Evolutionary conservation across 1,140 invertebrate genomes (phyloP).

Genomic region (Elysia chlorotica): DNA sequence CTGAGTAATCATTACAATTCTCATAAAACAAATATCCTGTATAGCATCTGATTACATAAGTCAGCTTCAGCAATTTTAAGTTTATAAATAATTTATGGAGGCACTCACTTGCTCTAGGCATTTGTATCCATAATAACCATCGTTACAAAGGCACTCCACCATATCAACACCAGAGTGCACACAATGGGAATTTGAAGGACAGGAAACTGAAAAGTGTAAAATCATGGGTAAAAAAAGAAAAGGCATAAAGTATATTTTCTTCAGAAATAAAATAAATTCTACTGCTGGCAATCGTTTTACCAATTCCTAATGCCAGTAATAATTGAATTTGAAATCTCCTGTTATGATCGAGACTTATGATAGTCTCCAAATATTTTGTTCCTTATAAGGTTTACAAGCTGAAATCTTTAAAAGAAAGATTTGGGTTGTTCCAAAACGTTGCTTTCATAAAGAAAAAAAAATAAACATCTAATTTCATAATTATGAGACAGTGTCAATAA

Average conservation of each 20-base stretch:
- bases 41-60: background rate
- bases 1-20: background rate
- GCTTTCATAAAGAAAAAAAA: too few species aligned
- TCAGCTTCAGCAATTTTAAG: background rate
- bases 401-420: too few species aligned
- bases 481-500: too few species aligned
- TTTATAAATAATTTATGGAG: background rate
- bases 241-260: background rate
- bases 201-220: background rate
- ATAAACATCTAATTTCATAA: too few species aligned
- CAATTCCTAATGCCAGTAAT: too few species aligned
- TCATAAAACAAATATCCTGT: background rate
- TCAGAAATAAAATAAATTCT: background rate
- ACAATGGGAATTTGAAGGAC: constrained; percentile 16
- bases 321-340: too few species aligned
- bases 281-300: background rate
- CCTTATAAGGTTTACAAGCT: too few species aligned
- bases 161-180: background rate
- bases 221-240: background rate
- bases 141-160: constrained; percentile 9
- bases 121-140: constrained; percentile 18
- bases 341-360: too few species aligned
- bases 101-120: constrained; percentile 16
- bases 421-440: too few species aligned
- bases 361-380: too few species aligned